These are phyloP conservation scores for Actenoides hombroni DNA, from an alignment of 2,113 vertebrate species.

Conservation along the genomic window DNA sequence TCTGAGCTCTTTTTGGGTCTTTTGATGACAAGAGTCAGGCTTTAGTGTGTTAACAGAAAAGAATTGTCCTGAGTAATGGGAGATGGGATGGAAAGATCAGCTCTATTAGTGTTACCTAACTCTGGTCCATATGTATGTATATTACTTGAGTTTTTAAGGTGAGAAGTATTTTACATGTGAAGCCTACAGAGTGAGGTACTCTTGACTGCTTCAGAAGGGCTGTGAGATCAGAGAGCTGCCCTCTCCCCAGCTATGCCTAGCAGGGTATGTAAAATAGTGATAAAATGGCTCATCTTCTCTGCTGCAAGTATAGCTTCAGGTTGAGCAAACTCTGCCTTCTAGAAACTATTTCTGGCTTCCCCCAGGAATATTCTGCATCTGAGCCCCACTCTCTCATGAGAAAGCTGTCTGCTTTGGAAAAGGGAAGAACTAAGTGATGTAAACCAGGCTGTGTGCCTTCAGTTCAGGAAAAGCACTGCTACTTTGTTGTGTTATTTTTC, in stretches of 20 bases:
- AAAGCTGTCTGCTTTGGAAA: neutral
- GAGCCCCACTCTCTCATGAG: neutral
- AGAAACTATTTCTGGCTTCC: neutral
- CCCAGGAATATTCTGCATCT: neutral
- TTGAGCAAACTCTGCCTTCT: neutral
- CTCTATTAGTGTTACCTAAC: neutral
- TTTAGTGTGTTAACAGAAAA: neutral
- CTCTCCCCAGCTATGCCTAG: neutral
- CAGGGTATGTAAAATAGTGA: neutral
- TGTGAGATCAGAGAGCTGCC: neutral
- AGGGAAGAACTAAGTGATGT: neutral
- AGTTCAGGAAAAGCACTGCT: neutral
- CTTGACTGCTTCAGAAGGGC: neutral
- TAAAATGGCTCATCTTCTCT: neutral
- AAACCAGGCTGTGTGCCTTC: neutral
- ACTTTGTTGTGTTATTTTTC: neutral
- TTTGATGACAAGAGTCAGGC: neutral
- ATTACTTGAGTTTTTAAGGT: neutral
- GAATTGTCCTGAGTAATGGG: neutral
- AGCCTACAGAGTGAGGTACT: neutral
- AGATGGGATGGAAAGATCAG: neutral
- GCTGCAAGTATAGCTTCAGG: neutral
- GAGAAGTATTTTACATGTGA: neutral
- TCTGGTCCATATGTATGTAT: neutral
- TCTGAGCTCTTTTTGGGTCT: neutral